phyloP scores from a whole-genome alignment of 2,113 vertebrate species.

The Piprites chloris region DNA sequence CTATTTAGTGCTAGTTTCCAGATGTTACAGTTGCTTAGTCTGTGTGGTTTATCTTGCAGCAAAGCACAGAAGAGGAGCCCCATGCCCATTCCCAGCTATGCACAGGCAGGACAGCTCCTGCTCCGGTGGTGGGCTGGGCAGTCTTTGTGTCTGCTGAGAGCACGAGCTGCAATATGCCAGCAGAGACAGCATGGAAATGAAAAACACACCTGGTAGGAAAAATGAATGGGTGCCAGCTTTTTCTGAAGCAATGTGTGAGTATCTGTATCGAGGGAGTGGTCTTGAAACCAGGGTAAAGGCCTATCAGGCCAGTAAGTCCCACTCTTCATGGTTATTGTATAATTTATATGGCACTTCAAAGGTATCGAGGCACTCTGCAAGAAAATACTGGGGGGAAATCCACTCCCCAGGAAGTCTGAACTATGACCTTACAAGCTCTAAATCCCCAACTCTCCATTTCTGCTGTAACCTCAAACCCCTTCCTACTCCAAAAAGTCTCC shows the following conservation, averaged over 20 bases:
- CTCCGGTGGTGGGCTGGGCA: fast-evolving
- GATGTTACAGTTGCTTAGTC: not conserved
- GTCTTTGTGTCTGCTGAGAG: not conserved
- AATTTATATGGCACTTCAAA: not conserved
- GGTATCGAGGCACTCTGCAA: not conserved
- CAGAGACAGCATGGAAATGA: not conserved
- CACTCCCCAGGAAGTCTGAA: not conserved
- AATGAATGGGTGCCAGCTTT: not conserved
- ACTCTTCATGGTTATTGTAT: not conserved
- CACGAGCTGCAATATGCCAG: not conserved
- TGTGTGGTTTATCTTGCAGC: not conserved
- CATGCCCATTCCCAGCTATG: fast-evolving
- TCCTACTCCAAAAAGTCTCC: not conserved
- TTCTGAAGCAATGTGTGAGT: not conserved
- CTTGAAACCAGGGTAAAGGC: not conserved
- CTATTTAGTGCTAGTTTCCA: not conserved
- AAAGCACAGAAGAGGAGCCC: not conserved
- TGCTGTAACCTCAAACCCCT: not conserved
- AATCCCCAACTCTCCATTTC: not conserved
- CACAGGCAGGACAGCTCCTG: not conserved
- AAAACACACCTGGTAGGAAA: not conserved
- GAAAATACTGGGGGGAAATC: not conserved
- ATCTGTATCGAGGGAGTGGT: not conserved
- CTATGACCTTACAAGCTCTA: not conserved
- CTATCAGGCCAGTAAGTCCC: not conserved